Conservation (phyloP, 2,888 invertebrate genomes). For the Andrena praecox region DNA sequence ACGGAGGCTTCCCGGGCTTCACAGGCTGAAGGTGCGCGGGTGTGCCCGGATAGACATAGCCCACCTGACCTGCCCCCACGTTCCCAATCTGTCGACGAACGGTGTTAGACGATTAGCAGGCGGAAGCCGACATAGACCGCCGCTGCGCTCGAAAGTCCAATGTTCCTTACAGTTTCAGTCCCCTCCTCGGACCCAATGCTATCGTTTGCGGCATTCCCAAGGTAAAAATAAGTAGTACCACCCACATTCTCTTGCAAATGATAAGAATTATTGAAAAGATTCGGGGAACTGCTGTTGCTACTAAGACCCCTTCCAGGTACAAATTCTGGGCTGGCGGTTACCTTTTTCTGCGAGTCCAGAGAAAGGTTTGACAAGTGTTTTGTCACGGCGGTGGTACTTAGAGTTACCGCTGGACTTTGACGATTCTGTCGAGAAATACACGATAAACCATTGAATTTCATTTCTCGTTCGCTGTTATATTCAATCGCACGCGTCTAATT, state of each 20-base stretch:
- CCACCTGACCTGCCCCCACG: conserved; percentile 77
- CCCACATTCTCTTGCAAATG: conserved; percentile 93
- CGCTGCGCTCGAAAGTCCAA: background rate
- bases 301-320: conserved; percentile 81
- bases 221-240: conserved; percentile 97
- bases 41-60: conserved; percentile 88
- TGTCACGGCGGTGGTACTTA: conserved; percentile 79
- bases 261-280: conserved; percentile 83
- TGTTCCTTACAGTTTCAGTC: conserved; percentile 76
- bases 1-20: conserved; percentile 84
- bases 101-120: background rate
- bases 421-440: conserved; percentile 80
- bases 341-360: conserved; percentile 82
- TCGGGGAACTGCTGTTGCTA: conserved; percentile 83
- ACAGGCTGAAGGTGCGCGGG: conserved; percentile 87
- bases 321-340: conserved; percentile 81
- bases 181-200: conserved; percentile 77
- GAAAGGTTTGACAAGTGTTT: conserved; percentile 83
- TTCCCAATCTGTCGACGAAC: conserved; percentile 74
- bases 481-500: background rate
- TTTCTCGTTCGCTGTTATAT: too few species aligned
- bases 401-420: conserved; percentile 78
- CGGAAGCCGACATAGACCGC: background rate
- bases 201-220: conserved; percentile 85
- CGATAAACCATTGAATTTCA: conserved; percentile 40